Base-by-base conservation (phyloP, 2,888 invertebrate species). In the Antheraea assamensis region DNA sequence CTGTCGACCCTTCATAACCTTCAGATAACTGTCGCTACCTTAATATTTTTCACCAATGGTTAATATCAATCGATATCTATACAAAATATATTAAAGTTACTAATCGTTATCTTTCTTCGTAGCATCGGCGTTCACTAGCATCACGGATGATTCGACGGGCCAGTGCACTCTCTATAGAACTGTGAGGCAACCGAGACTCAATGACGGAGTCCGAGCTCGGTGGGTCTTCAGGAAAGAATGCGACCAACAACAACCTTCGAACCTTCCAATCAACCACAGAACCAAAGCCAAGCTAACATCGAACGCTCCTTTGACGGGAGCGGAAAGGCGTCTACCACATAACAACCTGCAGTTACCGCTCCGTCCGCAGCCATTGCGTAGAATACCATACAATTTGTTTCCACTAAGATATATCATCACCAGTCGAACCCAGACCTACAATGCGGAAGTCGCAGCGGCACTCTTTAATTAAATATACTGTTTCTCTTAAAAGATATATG, bases 371-470 rank as follows among this genome's bases (percentile, higher is more conserved):
- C 30, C 61, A 27, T 27, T 30, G 13, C 61, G 61, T 17, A 64
- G 17, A 64, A 30, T 30, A 64, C 61, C 61, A 3, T 64, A 64
- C 30, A 64, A 64, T 30, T 64, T 64, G 61, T 64, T 64, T 64
- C 61, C 61, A 17, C 13, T 64, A 27, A 64, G 61, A 27, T 64
- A 64, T 19, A 27, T 64, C 4, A 64, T 64, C 2, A 64, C 61
- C 7, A 21, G 19, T 30, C 30, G 61, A 7, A 30, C 61, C 30
- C 61, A 64, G 30, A 17, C 30, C 7, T 64, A 64, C 30, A 64
- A 64, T 19, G 30, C 15, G 13, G 1, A 64, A 15, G 61, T 64
- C 5, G 61, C 61, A 64, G 17, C 27, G 61, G 61, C 61, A 64
- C 61, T 64, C 4, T 64, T 64, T 27, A 64, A 64, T 64, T 64